Percentiles rank a stretch among this genome's conserved stretches.
phyloP scores from a whole-genome alignment of 2,113 vertebrate species.

The Syngnathus floridae region DNA sequence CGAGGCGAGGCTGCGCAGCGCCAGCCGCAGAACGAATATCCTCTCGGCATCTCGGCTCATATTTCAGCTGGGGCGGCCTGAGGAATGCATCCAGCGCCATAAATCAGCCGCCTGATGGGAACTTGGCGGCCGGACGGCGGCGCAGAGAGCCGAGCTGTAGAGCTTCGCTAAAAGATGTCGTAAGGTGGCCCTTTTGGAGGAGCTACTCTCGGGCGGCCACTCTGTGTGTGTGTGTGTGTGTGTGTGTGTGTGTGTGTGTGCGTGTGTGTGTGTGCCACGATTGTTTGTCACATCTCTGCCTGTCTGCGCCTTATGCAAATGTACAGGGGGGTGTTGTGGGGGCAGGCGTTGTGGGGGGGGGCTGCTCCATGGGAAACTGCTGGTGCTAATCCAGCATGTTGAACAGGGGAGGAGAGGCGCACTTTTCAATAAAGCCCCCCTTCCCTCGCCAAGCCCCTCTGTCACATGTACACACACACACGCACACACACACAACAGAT shows the following conservation, averaged over 20 bases:
- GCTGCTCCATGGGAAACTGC: constrained; percentile 74
- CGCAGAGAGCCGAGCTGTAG: constrained; percentile 65
- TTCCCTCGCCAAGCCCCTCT: constrained; percentile 55
- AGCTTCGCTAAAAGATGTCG: constrained; percentile 73
- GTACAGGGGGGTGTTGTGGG: constrained; percentile 32
- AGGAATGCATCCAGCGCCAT: constrained; percentile 90
- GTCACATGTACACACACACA: constrained; percentile 35
- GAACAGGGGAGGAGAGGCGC: constrained; percentile 69
- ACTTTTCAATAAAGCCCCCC: constrained; percentile 65
- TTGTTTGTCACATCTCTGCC: constrained; percentile 71
- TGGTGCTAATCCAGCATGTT: constrained; percentile 76
- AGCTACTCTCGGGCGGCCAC: constrained; percentile 45
- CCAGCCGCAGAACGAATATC: constrained; percentile 46
- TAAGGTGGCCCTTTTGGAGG: constrained; percentile 82
- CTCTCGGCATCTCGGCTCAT: constrained; percentile 81
- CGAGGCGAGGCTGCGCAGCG: too few species aligned
- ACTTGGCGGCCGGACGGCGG: constrained; percentile 84
- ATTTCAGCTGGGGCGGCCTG: constrained; percentile 88
- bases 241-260: neutral
- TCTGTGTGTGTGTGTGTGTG: constrained; percentile 30
- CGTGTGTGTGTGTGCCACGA: constrained; percentile 57
- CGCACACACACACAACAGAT: constrained; percentile 27
- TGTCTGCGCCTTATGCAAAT: constrained; percentile 77
- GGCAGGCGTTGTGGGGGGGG: constrained; percentile 21
- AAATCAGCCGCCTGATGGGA: constrained; percentile 93